Conservation (phyloP, 2,888 invertebrate genomes). For the Cosmia trapezina region DNA sequence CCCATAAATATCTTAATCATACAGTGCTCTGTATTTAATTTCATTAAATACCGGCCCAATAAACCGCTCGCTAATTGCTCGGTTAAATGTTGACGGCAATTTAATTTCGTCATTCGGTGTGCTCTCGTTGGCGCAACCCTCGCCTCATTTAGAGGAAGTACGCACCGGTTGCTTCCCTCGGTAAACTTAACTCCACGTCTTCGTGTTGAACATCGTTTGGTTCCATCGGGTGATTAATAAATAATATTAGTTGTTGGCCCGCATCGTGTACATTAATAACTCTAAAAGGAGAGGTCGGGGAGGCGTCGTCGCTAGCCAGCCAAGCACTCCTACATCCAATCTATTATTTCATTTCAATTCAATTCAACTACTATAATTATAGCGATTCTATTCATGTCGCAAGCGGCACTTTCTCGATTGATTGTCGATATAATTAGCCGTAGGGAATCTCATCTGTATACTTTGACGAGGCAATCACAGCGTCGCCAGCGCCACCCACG, state of each 20-base stretch:
- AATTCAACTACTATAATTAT: conserved; percentile 62
- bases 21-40: conserved; percentile 71
- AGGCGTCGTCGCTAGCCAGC: conserved; percentile 36
- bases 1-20: conserved; percentile 72
- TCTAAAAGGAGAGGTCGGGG: conserved; percentile 66
- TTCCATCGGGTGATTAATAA: conserved; percentile 78
- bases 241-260: conserved; percentile 75
- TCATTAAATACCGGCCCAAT: conserved; percentile 74
- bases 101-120: conserved; percentile 74
- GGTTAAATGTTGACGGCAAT: conserved; percentile 76
- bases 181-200: conserved; percentile 63
- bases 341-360: conserved; percentile 71
- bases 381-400: conserved; percentile 74
- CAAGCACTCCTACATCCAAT: conserved; percentile 59
- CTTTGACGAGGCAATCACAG: conserved; percentile 61
- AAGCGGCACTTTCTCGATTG: conserved; percentile 79
- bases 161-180: conserved; percentile 78
- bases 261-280: conserved; percentile 78
- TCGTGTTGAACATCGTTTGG: conserved; percentile 68
- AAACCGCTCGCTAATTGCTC: conserved; percentile 77
- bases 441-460: conserved; percentile 62
- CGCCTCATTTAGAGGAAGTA: conserved; percentile 72
- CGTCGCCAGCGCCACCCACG: conserved; percentile 61
- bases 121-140: conserved; percentile 65
- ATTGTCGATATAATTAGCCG: conserved; percentile 80